Conservation (phyloP, 2,797 vertebrate genomes). For the Lerista edwardsae region DNA sequence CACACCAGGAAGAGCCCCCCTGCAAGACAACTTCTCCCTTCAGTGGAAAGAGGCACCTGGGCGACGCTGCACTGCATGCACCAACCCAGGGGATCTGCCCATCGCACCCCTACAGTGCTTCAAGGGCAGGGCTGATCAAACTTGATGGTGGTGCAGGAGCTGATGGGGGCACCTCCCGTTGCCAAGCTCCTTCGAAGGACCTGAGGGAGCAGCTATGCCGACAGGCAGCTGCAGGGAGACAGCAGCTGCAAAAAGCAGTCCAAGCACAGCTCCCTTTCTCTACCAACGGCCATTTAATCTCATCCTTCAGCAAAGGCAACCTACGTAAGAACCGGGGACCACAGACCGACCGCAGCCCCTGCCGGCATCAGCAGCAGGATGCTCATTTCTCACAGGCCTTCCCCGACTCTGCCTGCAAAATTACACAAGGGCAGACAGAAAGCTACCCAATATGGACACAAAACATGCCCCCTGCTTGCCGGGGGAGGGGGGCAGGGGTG, state of each 20-base stretch:
- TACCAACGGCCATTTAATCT: neutral
- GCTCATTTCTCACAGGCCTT: conserved; percentile 8
- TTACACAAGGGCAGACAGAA: conserved; percentile 39
- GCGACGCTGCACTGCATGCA: neutral
- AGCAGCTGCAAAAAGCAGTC: conserved; percentile 12
- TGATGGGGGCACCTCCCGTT: too few relatives aligned
- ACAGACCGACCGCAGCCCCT: conserved; percentile 51
- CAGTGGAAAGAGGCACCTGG: conserved; percentile 63
- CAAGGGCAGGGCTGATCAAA: too few relatives aligned
- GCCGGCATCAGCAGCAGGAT: conserved; percentile 24
- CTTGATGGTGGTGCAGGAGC: neutral
- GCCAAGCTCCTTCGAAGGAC: too few relatives aligned
- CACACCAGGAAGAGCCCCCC: conserved; percentile 75
- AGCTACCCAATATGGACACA: neutral
- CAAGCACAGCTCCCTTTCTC: conserved; percentile 5
- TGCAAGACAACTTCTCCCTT: conserved; percentile 67
- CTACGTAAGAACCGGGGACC: conserved; percentile 31
- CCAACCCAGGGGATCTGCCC: neutral
- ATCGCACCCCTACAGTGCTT: too few relatives aligned
- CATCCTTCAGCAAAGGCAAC: conserved; percentile 43
- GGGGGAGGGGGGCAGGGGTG: too few relatives aligned
- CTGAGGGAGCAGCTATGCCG: too few relatives aligned
- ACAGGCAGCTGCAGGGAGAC: neutral
- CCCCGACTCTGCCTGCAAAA: conserved; percentile 60
- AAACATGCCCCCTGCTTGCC: too few relatives aligned